Conservation (phyloP, 2,888 invertebrate genomes). For the Sarcophaga variegata region DNA sequence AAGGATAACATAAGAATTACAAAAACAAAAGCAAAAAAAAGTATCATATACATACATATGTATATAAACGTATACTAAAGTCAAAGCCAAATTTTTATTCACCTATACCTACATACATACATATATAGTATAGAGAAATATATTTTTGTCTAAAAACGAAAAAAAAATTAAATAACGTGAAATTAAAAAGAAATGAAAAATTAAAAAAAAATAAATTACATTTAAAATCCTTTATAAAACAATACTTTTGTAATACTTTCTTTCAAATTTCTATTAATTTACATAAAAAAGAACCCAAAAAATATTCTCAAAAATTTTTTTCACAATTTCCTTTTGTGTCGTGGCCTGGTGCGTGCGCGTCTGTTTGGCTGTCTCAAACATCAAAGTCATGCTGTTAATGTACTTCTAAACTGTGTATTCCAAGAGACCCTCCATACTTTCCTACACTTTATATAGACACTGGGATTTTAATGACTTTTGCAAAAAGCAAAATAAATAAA, state of each 20-base stretch:
- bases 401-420: slow-evolving; percentile 37
- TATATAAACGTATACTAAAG: slow-evolving; percentile 14
- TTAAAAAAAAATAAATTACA: neutral
- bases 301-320: neutral
- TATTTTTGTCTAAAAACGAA: neutral
- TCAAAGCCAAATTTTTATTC: slow-evolving; percentile 27
- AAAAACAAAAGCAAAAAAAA: slow-evolving; percentile 9
- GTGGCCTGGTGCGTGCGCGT: slow-evolving; percentile 67
- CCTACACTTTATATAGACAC: slow-evolving; percentile 26
- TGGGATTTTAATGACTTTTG: slow-evolving; percentile 27
- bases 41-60: slow-evolving; percentile 16
- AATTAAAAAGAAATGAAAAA: neutral
- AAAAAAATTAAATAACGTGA: slow-evolving; percentile 8
- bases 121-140: slow-evolving; percentile 22
- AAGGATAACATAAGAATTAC: slow-evolving; percentile 55
- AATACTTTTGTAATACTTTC: neutral
- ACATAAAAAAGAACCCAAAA: neutral
- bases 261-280: neutral
- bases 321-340: slow-evolving; percentile 32
- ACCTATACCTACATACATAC: slow-evolving; percentile 15
- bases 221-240: neutral
- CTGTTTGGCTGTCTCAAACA: slow-evolving; percentile 65
- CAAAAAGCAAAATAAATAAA: neutral
- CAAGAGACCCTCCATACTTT: neutral
- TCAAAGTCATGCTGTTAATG: slow-evolving; percentile 63